A percentile compares a stretch with the other conserved stretches of the same genome.
phyloP scores from a whole-genome alignment of 2,888 invertebrate genomes.

The Oscheius onirici region DNA sequence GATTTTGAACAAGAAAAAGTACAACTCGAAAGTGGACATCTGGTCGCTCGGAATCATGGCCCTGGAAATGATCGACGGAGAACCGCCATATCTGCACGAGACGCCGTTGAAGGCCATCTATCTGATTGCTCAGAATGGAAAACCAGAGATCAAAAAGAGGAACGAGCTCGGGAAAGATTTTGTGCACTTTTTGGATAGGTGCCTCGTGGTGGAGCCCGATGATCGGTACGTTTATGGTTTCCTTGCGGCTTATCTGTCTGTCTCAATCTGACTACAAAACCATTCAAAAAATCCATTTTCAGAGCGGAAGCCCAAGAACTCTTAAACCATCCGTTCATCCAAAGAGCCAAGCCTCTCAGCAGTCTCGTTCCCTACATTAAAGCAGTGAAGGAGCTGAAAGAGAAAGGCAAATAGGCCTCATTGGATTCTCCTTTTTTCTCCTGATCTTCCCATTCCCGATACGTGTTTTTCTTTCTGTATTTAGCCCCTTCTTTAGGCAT shows the following conservation, averaged over 20 bases:
- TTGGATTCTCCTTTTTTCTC: background rate
- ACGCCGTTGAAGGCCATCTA: slow-evolving; percentile 85
- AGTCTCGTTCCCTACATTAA: slow-evolving; percentile 88
- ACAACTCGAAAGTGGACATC: slow-evolving; percentile 77
- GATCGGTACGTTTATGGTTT: slow-evolving; percentile 32
- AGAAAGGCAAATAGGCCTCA: slow-evolving; percentile 31
- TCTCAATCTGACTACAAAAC: background rate
- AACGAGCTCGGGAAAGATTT: slow-evolving; percentile 80
- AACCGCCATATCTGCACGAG: slow-evolving; percentile 93
- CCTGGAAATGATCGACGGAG: slow-evolving; percentile 93
- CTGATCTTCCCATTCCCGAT: too few species aligned
- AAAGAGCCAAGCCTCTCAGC: slow-evolving; percentile 83
- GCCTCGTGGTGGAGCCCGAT: slow-evolving; percentile 59
- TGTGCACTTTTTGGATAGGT: slow-evolving; percentile 81
- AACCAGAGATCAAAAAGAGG: slow-evolving; percentile 88
- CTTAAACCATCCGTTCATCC: slow-evolving; percentile 85
- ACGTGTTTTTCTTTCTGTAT: too few species aligned
- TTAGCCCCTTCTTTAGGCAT: too few species aligned
- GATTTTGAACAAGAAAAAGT: slow-evolving; percentile 72
- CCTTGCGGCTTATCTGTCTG: background rate
- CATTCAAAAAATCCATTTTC: too few species aligned
- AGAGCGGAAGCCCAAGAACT: slow-evolving; percentile 86
- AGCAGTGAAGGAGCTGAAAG: slow-evolving; percentile 82
- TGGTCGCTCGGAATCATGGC: slow-evolving; percentile 94
- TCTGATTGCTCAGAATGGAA: slow-evolving; percentile 92